phyloP scores from a whole-genome alignment of 2,888 invertebrate genomes.

The Orthosia incerta region DNA sequence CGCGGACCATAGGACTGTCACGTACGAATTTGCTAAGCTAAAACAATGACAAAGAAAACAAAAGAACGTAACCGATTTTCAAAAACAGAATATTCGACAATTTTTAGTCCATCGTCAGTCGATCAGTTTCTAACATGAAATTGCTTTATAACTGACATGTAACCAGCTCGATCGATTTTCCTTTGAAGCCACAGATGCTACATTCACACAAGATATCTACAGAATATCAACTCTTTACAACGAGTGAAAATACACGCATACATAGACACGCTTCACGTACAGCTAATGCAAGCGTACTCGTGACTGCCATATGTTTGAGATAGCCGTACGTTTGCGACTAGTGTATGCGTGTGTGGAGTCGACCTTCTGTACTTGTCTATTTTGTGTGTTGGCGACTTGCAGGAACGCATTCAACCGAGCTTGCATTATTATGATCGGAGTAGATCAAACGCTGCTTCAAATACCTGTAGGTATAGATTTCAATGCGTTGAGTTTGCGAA shows the following conservation, averaged over 20 bases:
- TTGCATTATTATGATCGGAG: slow-evolving; percentile 39
- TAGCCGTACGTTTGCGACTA: neutral
- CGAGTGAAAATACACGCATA: neutral
- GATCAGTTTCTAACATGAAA: slow-evolving; percentile 6
- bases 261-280: neutral
- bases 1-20: too few species aligned
- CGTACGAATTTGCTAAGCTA: too few species aligned
- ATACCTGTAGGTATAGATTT: slow-evolving; percentile 16
- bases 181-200: slow-evolving; percentile 39
- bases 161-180: slow-evolving; percentile 34
- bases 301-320: neutral
- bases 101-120: neutral
- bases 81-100: neutral
- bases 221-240: neutral
- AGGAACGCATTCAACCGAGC: slow-evolving; percentile 26
- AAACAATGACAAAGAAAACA: neutral
- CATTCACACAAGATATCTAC: neutral
- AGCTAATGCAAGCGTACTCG: neutral
- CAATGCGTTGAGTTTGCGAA: neutral
- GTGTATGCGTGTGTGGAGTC: neutral
- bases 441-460: slow-evolving; percentile 22
- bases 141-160: slow-evolving; percentile 33
- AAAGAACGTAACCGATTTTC: neutral
- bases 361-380: slow-evolving; percentile 9
- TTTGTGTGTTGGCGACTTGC: neutral